A percentile compares a stretch with the other conserved stretches of the same genome.
Conservation (phyloP, 2,797 vertebrate genomes). For the Hydrocynus forskahlii region DNA sequence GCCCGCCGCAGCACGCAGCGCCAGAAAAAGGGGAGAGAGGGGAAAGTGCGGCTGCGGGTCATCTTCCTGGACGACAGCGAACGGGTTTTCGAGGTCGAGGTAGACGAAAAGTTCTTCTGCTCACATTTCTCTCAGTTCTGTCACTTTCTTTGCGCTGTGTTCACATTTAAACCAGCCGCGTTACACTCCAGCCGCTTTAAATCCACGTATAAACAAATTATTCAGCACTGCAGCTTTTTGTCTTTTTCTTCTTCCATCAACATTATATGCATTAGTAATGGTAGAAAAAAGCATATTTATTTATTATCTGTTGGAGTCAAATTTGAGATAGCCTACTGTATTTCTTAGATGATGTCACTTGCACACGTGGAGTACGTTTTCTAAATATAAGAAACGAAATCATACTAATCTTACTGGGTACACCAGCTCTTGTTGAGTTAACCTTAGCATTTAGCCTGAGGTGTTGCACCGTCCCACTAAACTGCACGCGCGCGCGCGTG, state of each 20-base stretch:
- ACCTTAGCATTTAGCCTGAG: neutral
- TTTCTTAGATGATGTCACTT: too few relatives aligned
- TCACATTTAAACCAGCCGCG: neutral
- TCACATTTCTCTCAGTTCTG: too few relatives aligned
- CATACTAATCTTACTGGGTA: too few relatives aligned
- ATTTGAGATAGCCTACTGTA: neutral
- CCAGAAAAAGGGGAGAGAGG: slow-evolving; percentile 63
- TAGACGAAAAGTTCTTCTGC: slow-evolving; percentile 47
- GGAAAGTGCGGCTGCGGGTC: slow-evolving; percentile 74
- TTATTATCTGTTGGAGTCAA: neutral
- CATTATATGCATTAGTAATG: too few relatives aligned
- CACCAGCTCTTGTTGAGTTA: neutral
- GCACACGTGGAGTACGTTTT: too few relatives aligned
- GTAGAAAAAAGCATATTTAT: neutral
- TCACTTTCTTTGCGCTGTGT: neutral
- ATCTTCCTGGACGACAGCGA: slow-evolving; percentile 80
- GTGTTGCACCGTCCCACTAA: neutral
- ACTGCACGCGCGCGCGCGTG: slow-evolving; percentile 6
- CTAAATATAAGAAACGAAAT: too few relatives aligned
- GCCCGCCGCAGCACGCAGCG: slow-evolving; percentile 34
- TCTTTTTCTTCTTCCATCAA: too few relatives aligned
- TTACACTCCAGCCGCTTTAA: too few relatives aligned
- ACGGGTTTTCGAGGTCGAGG: slow-evolving; percentile 81
- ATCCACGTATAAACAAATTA: too few relatives aligned
- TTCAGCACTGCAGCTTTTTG: too few relatives aligned